phyloP scores from a whole-genome alignment of 2,888 invertebrate species.

The Laspeyria flexula region DNA sequence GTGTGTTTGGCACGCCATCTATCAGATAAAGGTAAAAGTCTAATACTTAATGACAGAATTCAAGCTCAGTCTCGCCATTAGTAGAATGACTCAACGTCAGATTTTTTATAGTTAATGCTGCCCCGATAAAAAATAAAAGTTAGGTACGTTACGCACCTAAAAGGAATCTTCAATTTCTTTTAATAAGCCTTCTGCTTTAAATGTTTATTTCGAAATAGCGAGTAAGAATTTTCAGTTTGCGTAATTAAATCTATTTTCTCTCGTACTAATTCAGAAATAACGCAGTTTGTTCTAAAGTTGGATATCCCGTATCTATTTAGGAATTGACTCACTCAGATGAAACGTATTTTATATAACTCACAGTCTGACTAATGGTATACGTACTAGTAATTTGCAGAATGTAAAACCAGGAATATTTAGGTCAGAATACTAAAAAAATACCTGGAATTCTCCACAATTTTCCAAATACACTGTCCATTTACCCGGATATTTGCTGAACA shows the following conservation, averaged over 20 bases:
- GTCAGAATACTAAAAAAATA: constrained; percentile 17
- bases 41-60: constrained; percentile 60
- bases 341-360: constrained; percentile 23
- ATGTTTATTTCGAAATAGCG: constrained; percentile 6
- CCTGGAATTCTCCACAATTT: constrained; percentile 6
- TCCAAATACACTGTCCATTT: constrained; percentile 13
- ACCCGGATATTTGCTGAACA: constrained; percentile 15
- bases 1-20: constrained; percentile 26
- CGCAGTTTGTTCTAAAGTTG: constrained; percentile 5
- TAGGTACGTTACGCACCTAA: constrained; percentile 3
- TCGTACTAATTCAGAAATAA: constrained; percentile 13
- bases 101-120: constrained; percentile 56
- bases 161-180: constrained; percentile 18
- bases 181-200: constrained; percentile 13
- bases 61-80: constrained; percentile 60
- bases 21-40: constrained; percentile 56
- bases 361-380: constrained; percentile 18
- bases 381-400: constrained; percentile 17
- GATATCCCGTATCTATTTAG: constrained; percentile 19
- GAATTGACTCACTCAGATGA: constrained; percentile 20
- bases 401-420: constrained; percentile 16
- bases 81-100: constrained; percentile 52
- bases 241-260: neutral
- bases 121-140: constrained; percentile 34
- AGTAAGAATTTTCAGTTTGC: constrained; percentile 19